These are phyloP conservation scores for Telmatherina bonti DNA, from an alignment of 2,797 vertebrate genomes.

Conservation along the genomic window DNA sequence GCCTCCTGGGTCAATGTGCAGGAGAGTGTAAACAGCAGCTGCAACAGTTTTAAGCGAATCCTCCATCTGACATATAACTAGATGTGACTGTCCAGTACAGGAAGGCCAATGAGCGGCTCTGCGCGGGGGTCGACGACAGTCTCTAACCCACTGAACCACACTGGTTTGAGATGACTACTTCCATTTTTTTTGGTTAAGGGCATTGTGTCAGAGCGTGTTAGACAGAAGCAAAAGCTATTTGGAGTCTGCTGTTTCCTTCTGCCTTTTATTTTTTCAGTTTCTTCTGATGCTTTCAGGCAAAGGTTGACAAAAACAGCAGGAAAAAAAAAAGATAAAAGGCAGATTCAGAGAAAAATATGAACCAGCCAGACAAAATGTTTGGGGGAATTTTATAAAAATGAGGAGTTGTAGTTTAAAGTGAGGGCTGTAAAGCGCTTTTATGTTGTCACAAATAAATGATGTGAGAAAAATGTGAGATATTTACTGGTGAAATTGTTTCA, in stretches of 20 bases:
- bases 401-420: background rate
- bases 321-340: background rate
- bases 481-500: background rate
- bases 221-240: background rate
- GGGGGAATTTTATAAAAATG: background rate
- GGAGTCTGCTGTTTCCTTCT: background rate
- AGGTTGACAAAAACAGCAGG: background rate
- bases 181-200: slow-evolving; percentile 13
- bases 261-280: background rate
- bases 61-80: background rate
- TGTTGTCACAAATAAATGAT: background rate
- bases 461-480: too few species aligned
- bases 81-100: slow-evolving; percentile 15
- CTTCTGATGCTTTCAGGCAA: slow-evolving; percentile 18
- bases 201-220: slow-evolving; percentile 21
- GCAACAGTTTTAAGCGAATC: slow-evolving; percentile 9
- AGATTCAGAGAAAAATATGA: background rate
- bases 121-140: background rate
- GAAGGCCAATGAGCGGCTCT: background rate
- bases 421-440: background rate
- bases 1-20: background rate
- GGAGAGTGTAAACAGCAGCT: slow-evolving; percentile 4
- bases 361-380: background rate
- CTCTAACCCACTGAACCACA: slow-evolving; percentile 4
- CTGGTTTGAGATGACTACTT: slow-evolving; percentile 10